Evolutionary conservation across 2,797 vertebrate genomes (phyloP).

Genomic region (Darevskia mixta): DNA sequence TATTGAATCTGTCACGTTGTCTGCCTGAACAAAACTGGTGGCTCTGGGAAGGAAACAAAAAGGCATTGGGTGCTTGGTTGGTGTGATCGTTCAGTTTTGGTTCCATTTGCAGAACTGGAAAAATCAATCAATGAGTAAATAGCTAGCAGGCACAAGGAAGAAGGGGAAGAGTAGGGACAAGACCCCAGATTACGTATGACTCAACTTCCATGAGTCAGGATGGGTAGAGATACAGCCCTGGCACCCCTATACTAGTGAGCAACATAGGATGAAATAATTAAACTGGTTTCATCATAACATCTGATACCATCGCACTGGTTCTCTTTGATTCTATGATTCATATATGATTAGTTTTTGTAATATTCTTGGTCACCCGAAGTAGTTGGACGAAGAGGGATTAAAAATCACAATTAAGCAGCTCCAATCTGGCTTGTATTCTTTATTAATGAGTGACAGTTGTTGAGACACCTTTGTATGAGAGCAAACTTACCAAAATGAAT

Average conservation of each 20-base stretch:
- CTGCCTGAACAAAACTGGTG: background rate
- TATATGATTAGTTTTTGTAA: background rate
- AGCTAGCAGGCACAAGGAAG: background rate
- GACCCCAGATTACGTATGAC: background rate
- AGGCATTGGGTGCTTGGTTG: background rate
- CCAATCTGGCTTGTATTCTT: background rate
- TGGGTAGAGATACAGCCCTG: background rate
- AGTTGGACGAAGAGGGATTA: background rate
- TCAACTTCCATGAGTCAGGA: background rate
- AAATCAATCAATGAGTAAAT: background rate
- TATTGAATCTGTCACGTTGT: background rate
- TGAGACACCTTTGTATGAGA: background rate
- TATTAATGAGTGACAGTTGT: conserved; percentile 14
- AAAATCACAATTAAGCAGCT: background rate
- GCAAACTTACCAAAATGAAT: background rate
- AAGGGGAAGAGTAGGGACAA: background rate
- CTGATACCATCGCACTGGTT: background rate
- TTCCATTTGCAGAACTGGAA: background rate
- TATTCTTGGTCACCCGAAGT: background rate
- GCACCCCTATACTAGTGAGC: background rate
- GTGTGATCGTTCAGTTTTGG: background rate
- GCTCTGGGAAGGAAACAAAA: background rate
- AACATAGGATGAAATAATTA: background rate
- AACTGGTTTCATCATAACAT: background rate
- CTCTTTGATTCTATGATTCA: background rate